These are phyloP conservation scores for Apocheima hispidaria DNA, from an alignment of 2,888 invertebrate species.

Conservation along the genomic window DNA sequence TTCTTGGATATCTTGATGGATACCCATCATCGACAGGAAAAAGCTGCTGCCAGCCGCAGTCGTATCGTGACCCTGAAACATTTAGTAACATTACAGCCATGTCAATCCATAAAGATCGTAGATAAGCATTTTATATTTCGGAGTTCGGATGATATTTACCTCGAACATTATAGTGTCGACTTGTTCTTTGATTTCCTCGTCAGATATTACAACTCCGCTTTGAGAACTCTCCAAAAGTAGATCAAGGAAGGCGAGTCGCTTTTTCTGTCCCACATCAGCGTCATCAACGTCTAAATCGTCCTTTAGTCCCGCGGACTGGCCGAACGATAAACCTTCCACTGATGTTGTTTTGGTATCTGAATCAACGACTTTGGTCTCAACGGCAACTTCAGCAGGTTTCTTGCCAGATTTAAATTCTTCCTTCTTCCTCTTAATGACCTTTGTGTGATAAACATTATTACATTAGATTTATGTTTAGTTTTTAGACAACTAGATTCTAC, in stretches of 20 bases:
- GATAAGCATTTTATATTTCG: constrained; percentile 11
- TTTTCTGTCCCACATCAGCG: constrained; percentile 92
- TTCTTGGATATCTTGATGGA: constrained; percentile 90
- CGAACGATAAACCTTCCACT: constrained; percentile 90
- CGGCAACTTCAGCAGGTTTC: constrained; percentile 69
- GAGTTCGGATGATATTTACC: constrained; percentile 71
- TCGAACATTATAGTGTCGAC: constrained; percentile 95
- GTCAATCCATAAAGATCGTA: constrained; percentile 27
- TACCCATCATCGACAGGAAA: constrained; percentile 91
- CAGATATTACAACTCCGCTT: constrained; percentile 89
- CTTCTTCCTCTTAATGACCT: constrained; percentile 91
- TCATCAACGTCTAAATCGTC: constrained; percentile 94
- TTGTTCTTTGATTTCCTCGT: constrained; percentile 93
- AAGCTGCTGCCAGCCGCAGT: constrained; percentile 94
- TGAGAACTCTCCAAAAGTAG: constrained; percentile 92
- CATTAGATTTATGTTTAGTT: constrained; percentile 13
- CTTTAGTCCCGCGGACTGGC: constrained; percentile 90
- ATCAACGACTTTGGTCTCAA: constrained; percentile 57
- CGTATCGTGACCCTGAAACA: constrained; percentile 90
- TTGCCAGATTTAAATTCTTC: constrained; percentile 89
- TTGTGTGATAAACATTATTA: constrained; percentile 15
- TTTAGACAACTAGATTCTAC: not conserved
- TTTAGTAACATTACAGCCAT: constrained; percentile 29
- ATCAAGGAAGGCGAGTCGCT: constrained; percentile 95
- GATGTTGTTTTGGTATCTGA: constrained; percentile 65